Evolutionary conservation across 2,113 vertebrate genomes (phyloP).

Genomic region (Romanogobio albipinnatus): DNA sequence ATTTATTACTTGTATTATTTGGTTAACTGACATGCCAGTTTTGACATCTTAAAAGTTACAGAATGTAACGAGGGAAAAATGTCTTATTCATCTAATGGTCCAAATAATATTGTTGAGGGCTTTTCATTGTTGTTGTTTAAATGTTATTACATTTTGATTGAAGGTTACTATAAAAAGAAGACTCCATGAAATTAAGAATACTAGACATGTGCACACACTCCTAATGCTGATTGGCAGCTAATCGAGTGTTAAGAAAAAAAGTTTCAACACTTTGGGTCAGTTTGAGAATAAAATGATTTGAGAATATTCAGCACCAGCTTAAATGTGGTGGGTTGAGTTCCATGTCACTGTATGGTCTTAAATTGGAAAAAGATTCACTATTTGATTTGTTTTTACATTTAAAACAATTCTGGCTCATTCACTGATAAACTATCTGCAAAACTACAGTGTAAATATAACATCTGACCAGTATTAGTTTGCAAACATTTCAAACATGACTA

Average conservation of each 20-base stretch:
- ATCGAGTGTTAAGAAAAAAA: not conserved
- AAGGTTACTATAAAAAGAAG: not conserved
- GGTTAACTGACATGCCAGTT: not conserved
- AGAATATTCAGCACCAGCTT: not conserved
- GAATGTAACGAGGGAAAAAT: not conserved
- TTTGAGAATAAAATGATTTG: not conserved
- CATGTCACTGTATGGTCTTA: not conserved
- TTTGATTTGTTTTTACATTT: not conserved
- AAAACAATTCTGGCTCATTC: not conserved
- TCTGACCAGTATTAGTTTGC: constrained; percentile 39
- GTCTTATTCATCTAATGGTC: not conserved
- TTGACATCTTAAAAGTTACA: not conserved
- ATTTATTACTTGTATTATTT: constrained; percentile 30
- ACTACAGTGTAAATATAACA: constrained; percentile 15
- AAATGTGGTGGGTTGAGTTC: not conserved
- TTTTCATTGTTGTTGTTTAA: not conserved
- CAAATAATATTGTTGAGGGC: not conserved
- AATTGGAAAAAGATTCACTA: not conserved
- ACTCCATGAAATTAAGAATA: not conserved
- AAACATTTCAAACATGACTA: not conserved
- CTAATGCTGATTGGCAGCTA: not conserved
- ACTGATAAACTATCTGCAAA: not conserved
- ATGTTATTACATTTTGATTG: not conserved
- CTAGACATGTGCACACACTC: constrained; percentile 12
- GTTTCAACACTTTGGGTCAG: not conserved